These are phyloP conservation scores for Phylloscopus collybita DNA, from an alignment of 2,797 vertebrate species.

Conservation along the genomic window DNA sequence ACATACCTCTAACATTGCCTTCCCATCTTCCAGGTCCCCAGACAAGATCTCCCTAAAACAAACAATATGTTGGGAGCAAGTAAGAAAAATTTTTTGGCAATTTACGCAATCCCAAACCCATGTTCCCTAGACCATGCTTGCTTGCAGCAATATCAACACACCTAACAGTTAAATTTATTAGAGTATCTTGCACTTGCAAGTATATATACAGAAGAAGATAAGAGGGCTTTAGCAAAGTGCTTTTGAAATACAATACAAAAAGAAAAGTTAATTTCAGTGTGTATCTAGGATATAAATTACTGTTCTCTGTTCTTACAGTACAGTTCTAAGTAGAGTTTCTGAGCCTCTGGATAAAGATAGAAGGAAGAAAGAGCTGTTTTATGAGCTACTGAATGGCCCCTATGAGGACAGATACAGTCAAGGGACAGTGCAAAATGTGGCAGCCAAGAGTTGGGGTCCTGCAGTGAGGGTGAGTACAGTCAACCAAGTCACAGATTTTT, in stretches of 20 bases:
- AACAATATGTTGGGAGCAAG: fast-evolving
- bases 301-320: background rate
- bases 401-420: background rate
- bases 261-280: background rate
- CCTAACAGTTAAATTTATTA: background rate
- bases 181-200: background rate
- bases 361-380: background rate
- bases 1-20: background rate
- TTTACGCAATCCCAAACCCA: background rate
- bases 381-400: background rate
- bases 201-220: background rate
- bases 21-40: background rate
- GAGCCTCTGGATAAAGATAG: background rate
- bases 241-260: background rate
- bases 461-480: fast-evolving
- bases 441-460: background rate
- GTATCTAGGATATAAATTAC: background rate
- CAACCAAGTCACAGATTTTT: background rate
- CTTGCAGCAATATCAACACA: background rate
- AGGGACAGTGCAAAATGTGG: background rate
- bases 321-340: background rate
- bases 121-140: background rate
- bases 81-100: background rate
- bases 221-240: background rate
- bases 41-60: background rate